phyloP scores from a whole-genome alignment of 2,113 vertebrate genomes.

The Diadophis punctatus region DNA sequence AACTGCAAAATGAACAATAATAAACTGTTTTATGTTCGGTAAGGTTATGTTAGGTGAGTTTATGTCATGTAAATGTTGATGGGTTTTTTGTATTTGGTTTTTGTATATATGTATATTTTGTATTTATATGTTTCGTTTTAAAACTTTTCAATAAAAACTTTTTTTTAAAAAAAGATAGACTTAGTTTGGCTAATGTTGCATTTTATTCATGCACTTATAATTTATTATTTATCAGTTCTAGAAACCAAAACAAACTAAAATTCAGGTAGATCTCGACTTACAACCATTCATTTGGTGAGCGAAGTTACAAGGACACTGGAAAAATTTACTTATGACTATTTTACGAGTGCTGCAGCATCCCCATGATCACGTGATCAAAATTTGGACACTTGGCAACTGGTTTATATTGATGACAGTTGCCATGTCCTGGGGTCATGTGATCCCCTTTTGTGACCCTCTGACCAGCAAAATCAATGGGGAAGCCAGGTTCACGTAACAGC shows the following conservation, averaged over 20 bases:
- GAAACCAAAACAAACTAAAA: background rate
- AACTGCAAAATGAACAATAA: too few species aligned
- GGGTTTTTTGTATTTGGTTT: too few species aligned
- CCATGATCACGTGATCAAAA: background rate
- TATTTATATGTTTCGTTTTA: too few species aligned
- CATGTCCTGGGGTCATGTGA: background rate
- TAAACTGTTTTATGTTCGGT: too few species aligned
- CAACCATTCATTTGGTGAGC: background rate
- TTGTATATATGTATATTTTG: too few species aligned
- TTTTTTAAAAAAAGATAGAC: too few species aligned
- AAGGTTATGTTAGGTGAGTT: too few species aligned
- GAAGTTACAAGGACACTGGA: background rate
- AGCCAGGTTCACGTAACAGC: background rate
- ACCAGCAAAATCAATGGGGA: background rate
- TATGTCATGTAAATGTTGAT: too few species aligned
- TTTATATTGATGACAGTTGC: background rate
- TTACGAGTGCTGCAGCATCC: background rate
- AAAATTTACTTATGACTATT: background rate
- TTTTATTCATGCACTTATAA: background rate
- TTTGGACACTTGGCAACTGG: background rate
- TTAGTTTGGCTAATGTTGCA: background rate
- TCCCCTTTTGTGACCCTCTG: background rate
- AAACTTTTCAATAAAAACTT: too few species aligned
- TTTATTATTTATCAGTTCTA: background rate
- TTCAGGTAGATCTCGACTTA: background rate